Conservation (phyloP, 2,797 vertebrate species). For the Labroides dimidiatus region DNA sequence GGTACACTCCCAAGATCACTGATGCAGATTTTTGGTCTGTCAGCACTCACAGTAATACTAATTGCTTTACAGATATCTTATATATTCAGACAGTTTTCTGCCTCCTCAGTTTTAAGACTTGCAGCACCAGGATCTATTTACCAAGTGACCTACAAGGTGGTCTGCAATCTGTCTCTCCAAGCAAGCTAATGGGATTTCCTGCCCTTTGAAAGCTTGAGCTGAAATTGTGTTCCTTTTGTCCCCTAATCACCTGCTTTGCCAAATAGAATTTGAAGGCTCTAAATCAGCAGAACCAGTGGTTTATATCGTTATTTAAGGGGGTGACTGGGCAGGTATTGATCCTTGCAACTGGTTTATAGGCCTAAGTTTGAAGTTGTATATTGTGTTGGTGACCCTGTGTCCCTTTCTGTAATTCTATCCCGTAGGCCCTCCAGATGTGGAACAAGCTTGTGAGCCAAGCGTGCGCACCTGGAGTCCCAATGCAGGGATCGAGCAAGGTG, state of each 20-base stretch:
- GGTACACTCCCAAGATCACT: slow-evolving; percentile 37
- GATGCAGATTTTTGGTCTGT: slow-evolving; percentile 31
- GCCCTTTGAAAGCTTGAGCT: background rate
- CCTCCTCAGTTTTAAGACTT: slow-evolving; percentile 8
- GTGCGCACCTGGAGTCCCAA: slow-evolving; percentile 98
- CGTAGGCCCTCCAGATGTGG: slow-evolving; percentile 95
- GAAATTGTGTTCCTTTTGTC: background rate
- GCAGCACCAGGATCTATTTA: background rate
- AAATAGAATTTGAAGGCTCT: background rate
- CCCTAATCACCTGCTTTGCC: background rate
- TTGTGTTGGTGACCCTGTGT: slow-evolving; percentile 25
- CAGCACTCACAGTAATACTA: slow-evolving; percentile 7
- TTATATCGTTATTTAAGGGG: slow-evolving; percentile 7
- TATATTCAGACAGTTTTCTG: background rate
- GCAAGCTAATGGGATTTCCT: background rate
- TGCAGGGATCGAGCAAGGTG: slow-evolving; percentile 85
- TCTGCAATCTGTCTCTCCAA: background rate
- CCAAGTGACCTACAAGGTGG: background rate
- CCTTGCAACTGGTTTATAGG: slow-evolving; percentile 2
- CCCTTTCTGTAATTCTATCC: slow-evolving; percentile 24
- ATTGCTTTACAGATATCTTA: background rate
- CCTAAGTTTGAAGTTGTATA: background rate
- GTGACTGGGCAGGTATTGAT: background rate
- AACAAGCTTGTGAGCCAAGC: slow-evolving; percentile 96
- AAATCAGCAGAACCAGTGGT: background rate